Evolutionary conservation across 2,888 invertebrate genomes (phyloP).

Genomic region (Agrotis clavis): DNA sequence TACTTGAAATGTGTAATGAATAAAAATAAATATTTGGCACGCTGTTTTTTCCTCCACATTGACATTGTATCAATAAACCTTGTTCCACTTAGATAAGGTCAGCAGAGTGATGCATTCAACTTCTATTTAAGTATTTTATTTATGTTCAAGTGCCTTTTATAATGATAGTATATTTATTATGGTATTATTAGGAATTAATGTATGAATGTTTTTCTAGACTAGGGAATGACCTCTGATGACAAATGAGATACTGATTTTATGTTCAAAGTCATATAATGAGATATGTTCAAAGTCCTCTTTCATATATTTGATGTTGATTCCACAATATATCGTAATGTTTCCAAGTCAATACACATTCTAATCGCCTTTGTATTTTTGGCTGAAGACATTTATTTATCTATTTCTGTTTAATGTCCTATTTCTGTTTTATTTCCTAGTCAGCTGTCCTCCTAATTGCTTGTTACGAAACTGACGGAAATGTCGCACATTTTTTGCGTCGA

Average conservation of each 20-base stretch:
- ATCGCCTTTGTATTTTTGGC: neutral
- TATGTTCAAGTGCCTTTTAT: neutral
- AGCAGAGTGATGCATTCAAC: constrained; percentile 33
- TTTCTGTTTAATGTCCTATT: too few relatives aligned
- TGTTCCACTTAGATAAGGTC: constrained; percentile 53
- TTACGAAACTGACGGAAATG: neutral
- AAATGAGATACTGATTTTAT: too few relatives aligned
- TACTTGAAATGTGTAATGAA: neutral
- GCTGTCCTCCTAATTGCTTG: neutral
- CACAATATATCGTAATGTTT: neutral
- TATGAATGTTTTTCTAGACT: neutral
- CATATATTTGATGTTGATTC: neutral
- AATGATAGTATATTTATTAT: neutral
- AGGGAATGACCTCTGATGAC: neutral
- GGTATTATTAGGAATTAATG: neutral
- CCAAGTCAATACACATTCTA: too few relatives aligned
- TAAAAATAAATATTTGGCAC: constrained; percentile 33
- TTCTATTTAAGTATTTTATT: constrained; percentile 9
- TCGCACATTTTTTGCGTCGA: neutral
- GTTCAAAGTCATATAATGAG: too few relatives aligned
- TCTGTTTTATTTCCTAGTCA: neutral
- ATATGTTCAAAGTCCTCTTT: too few relatives aligned
- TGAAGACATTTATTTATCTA: neutral
- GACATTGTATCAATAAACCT: constrained; percentile 49
- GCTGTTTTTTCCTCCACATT: constrained; percentile 48